These are phyloP conservation scores for Phyllotreta striolata DNA, from an alignment of 2,888 invertebrate genomes.

Conservation along the genomic window DNA sequence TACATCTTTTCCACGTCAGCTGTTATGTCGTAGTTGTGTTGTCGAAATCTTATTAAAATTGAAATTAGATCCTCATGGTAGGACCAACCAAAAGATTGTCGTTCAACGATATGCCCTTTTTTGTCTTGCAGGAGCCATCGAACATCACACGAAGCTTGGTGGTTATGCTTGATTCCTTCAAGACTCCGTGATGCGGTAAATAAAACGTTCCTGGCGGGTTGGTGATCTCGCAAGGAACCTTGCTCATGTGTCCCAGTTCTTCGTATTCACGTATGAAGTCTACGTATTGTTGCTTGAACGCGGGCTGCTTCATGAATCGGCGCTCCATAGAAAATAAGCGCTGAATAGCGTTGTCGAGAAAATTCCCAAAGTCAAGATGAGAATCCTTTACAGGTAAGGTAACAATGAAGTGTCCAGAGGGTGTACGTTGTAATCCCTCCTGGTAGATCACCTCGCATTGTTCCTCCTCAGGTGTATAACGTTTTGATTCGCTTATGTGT, in stretches of 20 bases:
- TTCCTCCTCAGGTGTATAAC: not conserved
- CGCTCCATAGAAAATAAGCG: not conserved
- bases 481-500: not conserved
- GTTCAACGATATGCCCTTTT: slow-evolving; percentile 50
- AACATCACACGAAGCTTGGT: slow-evolving; percentile 52
- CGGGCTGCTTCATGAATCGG: not conserved
- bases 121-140: slow-evolving; percentile 47
- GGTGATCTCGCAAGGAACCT: not conserved
- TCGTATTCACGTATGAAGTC: not conserved
- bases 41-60: slow-evolving; percentile 45
- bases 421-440: too few species aligned
- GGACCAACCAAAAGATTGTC: slow-evolving; percentile 48
- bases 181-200: slow-evolving; percentile 51
- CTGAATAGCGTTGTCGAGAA: not conserved
- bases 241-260: slow-evolving; percentile 3
- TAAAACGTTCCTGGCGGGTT: slow-evolving; percentile 28
- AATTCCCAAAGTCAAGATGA: not conserved
- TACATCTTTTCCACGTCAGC: slow-evolving; percentile 56
- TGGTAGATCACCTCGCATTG: not conserved
- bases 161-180: slow-evolving; percentile 47
- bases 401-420: not conserved
- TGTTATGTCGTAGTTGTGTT: slow-evolving; percentile 47
- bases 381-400: not conserved
- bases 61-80: slow-evolving; percentile 48
- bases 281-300: not conserved